Evolutionary conservation across 2,888 invertebrate genomes (phyloP), one percentile per base, ranked within the genome.

Genomic region (Synergus japonicus): DNA sequence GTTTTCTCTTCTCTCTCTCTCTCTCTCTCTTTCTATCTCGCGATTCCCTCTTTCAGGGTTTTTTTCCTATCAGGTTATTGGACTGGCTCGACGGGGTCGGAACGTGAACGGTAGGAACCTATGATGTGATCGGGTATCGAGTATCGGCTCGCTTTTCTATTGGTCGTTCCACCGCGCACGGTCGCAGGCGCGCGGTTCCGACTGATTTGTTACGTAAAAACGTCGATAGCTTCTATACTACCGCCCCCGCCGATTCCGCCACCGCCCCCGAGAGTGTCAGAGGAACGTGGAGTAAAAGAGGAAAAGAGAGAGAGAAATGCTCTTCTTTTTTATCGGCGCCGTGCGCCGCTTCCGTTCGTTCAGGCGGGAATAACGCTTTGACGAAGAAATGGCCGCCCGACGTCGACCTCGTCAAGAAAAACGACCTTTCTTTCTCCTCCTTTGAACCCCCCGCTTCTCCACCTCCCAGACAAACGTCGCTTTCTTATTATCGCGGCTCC

Each of bases 171-270:
- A 86, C 86, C 89, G 90, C 91, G 90, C 91, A 90, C 90, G 88
- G 90, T 89, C 89, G 88, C 89, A 84, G 84, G 88, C 88, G 89
- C 89, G 87, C 88, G 90, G 91, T 91, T 91, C 90, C 92, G 91
- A 92, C 92, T 92, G 92, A 92, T 92, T 92, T 92, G 92, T 92
- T 92, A 91, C 91, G 92, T 91, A 92, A 92, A 92, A 92, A 92
- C 92, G 92, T 92, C 92, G 91, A 92, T 92, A 92, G 90, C 89
- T 89, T 89, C 89, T 90, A 90, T 91, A 89, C 86, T 87, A 85
- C 89, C 88, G 86, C 84, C 85, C 83, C 83, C 83, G 83, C 85
- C 80, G 77, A 81, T 82, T 81, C 84, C 84, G 83, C 84, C 83
- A 79, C 83, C 82, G 83, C 84, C 84, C 83, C 81, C 80, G 83